Percentiles rank a stretch among this genome's conserved stretches.
These are phyloP conservation scores for Semicossyphus pulcher DNA, from an alignment of 2,113 vertebrate genomes.

Conservation along the genomic window DNA sequence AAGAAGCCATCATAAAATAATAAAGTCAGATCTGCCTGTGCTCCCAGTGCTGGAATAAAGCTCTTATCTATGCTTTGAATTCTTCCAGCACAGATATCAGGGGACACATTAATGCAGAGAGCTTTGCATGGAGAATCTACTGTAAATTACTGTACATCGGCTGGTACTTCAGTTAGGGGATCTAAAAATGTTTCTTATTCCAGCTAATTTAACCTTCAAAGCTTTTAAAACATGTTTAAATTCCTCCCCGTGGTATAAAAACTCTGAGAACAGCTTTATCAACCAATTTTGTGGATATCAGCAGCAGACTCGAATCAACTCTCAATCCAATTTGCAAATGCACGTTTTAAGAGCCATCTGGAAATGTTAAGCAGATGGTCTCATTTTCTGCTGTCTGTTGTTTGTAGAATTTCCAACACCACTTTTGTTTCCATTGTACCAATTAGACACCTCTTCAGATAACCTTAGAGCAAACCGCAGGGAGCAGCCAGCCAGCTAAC, in stretches of 20 bases:
- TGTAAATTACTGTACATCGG: background rate
- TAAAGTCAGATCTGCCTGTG: slow-evolving; percentile 2
- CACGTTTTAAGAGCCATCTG: slow-evolving; percentile 17
- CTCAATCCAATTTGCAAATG: slow-evolving; percentile 2
- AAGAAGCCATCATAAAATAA: slow-evolving; percentile 11
- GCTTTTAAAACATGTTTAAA: background rate
- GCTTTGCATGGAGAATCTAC: background rate
- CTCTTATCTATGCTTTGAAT: slow-evolving; percentile 13
- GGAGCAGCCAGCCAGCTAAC: slow-evolving; percentile 3
- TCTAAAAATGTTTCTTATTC: background rate
- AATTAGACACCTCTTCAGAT: slow-evolving; percentile 34
- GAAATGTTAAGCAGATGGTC: slow-evolving; percentile 8
- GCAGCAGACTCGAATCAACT: background rate
- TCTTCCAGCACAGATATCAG: background rate
- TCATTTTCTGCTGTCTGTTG: slow-evolving; percentile 38
- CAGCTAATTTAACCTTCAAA: background rate
- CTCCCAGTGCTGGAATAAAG: background rate
- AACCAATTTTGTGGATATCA: background rate
- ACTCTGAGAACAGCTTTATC: background rate
- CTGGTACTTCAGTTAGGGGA: background rate
- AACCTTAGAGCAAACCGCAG: slow-evolving; percentile 26
- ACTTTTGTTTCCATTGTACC: slow-evolving; percentile 23
- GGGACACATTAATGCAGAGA: background rate
- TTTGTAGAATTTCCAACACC: slow-evolving; percentile 19
- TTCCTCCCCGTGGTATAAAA: background rate